These are phyloP conservation scores for Lasioglossum leucozonium DNA, from an alignment of 2,888 invertebrate genomes.

Conservation along the genomic window DNA sequence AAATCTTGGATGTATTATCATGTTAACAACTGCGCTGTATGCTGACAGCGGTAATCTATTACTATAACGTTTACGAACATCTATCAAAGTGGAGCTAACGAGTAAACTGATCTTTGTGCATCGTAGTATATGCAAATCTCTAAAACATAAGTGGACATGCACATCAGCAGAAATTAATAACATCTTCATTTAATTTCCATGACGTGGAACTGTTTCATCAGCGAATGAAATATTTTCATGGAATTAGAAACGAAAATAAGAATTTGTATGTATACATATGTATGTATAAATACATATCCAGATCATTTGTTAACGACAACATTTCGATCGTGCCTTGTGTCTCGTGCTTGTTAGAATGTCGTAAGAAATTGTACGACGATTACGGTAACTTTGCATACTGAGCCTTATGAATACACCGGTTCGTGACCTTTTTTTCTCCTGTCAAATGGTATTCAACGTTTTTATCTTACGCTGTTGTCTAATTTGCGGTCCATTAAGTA, in stretches of 20 bases:
- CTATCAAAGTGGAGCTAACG: not conserved
- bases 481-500: not conserved
- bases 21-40: not conserved
- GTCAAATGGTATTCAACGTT: not conserved
- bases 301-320: not conserved
- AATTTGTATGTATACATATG: no score
- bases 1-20: not conserved
- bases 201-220: not conserved
- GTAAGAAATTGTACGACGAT: not conserved
- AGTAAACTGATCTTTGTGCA: not conserved
- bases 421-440: not conserved
- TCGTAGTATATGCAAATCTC: not conserved
- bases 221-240: not conserved
- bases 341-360: not conserved
- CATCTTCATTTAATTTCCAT: not conserved
- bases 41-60: not conserved
- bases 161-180: not conserved
- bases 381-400: not conserved
- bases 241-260: not conserved
- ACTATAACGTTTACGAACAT: not conserved
- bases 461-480: not conserved
- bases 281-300: no score
- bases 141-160: not conserved
- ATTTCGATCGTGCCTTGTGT: not conserved
- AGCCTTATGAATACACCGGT: not conserved